Base-by-base conservation (phyloP, 2,797 vertebrate genomes). In the Arctocebus calabarensis region DNA sequence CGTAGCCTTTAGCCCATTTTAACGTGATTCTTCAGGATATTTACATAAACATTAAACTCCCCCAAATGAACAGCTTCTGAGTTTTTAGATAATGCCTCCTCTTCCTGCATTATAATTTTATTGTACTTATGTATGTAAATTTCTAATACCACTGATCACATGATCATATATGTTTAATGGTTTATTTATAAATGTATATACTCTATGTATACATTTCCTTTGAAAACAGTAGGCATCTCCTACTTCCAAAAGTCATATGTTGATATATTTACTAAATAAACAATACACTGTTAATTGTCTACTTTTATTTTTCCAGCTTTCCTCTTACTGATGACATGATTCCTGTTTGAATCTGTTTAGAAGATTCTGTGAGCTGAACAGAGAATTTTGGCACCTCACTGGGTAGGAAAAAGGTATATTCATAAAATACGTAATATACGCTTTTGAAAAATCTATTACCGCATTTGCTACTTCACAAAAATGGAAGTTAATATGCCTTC, bases 341-440 rank as follows among this genome's bases (percentile, higher is more conserved):
- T 98, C 96, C 97, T 96, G 96, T 97, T 98, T 98, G 98, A 98
- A 97, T 97, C 96, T 96, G 92, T 97, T 98, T 96, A 97, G 96
- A 98, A 97, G 98, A 97, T 94, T 97, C 87, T 84, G 89, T 97
- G 97, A 96, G 91, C 25, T 93, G 95, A 98, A 94, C 97, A 96
- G 84, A 90, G 95, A 97, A 93, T 94, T 96, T 90, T 85, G 94
- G 48, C 96, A 97, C 95, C 85, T 89, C 85, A 78, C 7, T 97
- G 94, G 97, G 97, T 97, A 98, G 83, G 98, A 97, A 97, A 98
- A 97, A 93, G 91, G 96, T 90, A 91, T 64, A n/a, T 45, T 94
- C 55, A 71, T 71, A 75, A 95, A 90, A 90, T 27, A 45, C 34
- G 71, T 25, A 75, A 88, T 68, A n/a, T 4, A 45, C 3, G 77